Conservation (phyloP, 2,888 invertebrate species). For the Drosophila quinaria region DNA sequence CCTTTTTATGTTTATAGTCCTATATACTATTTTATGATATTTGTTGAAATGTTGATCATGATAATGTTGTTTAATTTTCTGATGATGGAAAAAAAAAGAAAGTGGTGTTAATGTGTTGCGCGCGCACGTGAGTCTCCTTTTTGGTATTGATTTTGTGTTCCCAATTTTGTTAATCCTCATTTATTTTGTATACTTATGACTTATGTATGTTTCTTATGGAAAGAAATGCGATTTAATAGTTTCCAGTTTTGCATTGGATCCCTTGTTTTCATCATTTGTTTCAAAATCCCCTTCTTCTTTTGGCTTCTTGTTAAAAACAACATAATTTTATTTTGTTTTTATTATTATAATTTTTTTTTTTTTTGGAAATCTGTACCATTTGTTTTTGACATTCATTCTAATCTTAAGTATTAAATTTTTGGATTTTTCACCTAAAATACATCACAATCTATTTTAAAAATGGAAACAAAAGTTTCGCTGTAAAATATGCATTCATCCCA, state of each 20-base stretch:
- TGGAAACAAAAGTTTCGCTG: slow-evolving; percentile 44
- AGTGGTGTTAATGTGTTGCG: slow-evolving; percentile 83
- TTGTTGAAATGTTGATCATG: slow-evolving; percentile 70
- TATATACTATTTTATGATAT: slow-evolving; percentile 44
- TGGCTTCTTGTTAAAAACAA: slow-evolving; percentile 34
- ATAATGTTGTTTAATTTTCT: slow-evolving; percentile 73
- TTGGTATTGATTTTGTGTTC: slow-evolving; percentile 74
- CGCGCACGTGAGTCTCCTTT: slow-evolving; percentile 83
- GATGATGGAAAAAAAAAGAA: slow-evolving; percentile 19
- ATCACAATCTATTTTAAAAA: slow-evolving; percentile 67
- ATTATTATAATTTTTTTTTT: slow-evolving; percentile 12
- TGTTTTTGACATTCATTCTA: slow-evolving; percentile 50
- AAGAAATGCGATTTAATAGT: slow-evolving; percentile 60
- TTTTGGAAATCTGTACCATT: slow-evolving; percentile 52
- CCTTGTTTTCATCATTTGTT: slow-evolving; percentile 31
- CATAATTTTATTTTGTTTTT: slow-evolving; percentile 16
- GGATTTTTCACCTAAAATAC: slow-evolving; percentile 42
- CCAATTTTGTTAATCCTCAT: slow-evolving; percentile 65
- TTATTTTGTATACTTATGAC: slow-evolving; percentile 33
- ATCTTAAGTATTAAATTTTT: slow-evolving; percentile 67
- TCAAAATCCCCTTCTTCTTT: slow-evolving; percentile 15
- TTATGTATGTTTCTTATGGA: slow-evolving; percentile 19
- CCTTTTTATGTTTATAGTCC: slow-evolving; percentile 46
- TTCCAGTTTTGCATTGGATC: slow-evolving; percentile 44
- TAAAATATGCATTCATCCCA: slow-evolving; percentile 46